Evolutionary conservation across 1,140 invertebrate species (phyloP).

Genomic region (Rhopalosiphum padi): DNA sequence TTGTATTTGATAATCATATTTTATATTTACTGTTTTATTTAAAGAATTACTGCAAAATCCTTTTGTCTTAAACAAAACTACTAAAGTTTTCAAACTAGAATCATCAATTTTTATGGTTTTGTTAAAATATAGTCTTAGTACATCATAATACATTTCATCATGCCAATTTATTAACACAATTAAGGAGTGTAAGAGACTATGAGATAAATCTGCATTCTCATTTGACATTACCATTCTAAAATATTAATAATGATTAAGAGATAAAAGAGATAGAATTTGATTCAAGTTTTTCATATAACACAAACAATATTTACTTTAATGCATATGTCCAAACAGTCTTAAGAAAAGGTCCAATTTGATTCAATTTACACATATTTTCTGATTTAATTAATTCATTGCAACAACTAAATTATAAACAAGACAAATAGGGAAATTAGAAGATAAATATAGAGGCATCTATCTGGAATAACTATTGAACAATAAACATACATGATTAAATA

Average conservation of each 20-base stretch:
- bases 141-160: constrained; percentile 39
- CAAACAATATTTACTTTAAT: constrained; percentile 47
- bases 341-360: background rate
- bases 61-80: constrained; percentile 32
- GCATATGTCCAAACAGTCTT: constrained; percentile 25
- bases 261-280: background rate
- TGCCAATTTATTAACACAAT: constrained; percentile 28
- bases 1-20: background rate
- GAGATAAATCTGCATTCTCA: constrained; percentile 15
- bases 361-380: background rate
- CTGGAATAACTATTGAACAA: background rate
- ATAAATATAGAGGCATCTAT: background rate
- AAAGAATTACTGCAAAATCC: background rate
- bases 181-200: constrained; percentile 29
- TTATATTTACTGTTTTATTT: constrained; percentile 37
- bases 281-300: background rate
- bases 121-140: constrained; percentile 34
- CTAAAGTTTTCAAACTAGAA: constrained; percentile 34
- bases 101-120: constrained; percentile 34
- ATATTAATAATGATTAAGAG: background rate
- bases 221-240: constrained; percentile 38
- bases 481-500: constrained; percentile 18
- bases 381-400: constrained; percentile 37
- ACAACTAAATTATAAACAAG: constrained; percentile 38
- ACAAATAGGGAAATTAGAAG: background rate